Percentiles rank a stretch among this genome's conserved stretches.
Conservation (phyloP, 2,113 vertebrate genomes). For the Sorex araneus region DNA sequence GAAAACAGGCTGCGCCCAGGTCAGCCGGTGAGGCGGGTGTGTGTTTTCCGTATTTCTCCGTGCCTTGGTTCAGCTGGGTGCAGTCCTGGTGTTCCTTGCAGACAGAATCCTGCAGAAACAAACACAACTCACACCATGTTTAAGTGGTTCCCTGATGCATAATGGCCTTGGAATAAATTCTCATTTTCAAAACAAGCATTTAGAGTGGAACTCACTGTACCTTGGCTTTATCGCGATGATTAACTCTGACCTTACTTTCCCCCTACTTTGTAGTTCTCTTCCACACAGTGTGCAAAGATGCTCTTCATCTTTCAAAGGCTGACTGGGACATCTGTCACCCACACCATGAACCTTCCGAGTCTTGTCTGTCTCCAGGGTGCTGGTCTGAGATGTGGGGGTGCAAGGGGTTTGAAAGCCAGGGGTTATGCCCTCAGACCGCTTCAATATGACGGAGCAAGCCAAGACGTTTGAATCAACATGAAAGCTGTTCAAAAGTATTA, state of each 20-base stretch:
- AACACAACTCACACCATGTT: constrained; percentile 50
- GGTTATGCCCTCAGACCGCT: constrained; percentile 32
- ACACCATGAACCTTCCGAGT: constrained; percentile 49
- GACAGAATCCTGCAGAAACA: constrained; percentile 37
- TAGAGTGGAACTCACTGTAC: constrained; percentile 39
- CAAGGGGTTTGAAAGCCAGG: constrained; percentile 28
- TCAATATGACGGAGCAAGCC: not conserved
- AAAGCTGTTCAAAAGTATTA: constrained; percentile 29
- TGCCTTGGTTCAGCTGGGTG: not conserved
- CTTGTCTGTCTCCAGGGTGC: constrained; percentile 32
- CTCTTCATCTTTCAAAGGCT: constrained; percentile 66
- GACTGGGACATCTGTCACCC: constrained; percentile 33
- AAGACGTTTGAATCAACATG: constrained; percentile 35
- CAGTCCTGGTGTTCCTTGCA: constrained; percentile 41
- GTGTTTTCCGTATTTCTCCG: constrained; percentile 24
- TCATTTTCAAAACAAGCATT: constrained; percentile 52
- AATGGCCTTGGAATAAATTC: constrained; percentile 37
- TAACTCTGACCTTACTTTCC: constrained; percentile 27
- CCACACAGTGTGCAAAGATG: constrained; percentile 47
- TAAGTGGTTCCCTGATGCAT: constrained; percentile 16
- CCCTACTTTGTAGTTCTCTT: constrained; percentile 24
- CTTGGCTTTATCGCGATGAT: constrained; percentile 54
- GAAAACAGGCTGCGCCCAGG: too few species aligned
- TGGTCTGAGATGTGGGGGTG: not conserved
- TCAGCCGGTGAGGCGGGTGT: not conserved